These are phyloP conservation scores for Odontocolon sp. DNA, from an alignment of 2,888 invertebrate genomes.

Conservation along the genomic window DNA sequence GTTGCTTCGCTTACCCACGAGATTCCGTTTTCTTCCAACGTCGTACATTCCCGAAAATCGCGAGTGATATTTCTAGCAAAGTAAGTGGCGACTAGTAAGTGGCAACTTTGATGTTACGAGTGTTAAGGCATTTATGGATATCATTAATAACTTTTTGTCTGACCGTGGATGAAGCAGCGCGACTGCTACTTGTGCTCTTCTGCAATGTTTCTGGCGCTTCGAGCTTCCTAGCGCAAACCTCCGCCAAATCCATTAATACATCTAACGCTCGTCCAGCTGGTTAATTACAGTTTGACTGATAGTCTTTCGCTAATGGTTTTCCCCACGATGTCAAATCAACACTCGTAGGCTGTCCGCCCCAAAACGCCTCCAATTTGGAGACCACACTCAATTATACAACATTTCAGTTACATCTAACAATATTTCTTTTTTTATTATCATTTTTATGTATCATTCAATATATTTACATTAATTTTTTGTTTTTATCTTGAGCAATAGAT, in stretches of 20 bases:
- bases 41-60: conserved; percentile 33
- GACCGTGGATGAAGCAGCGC: conserved; percentile 4
- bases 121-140: conserved; percentile 66
- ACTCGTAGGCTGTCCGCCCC: not conserved
- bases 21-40: not conserved
- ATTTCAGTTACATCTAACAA: not conserved
- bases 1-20: not conserved
- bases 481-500: conserved; percentile 47
- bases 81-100: conserved; percentile 62
- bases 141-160: conserved; percentile 69
- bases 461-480: conserved; percentile 44
- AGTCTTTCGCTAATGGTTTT: conserved; percentile 58
- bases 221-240: conserved; percentile 22
- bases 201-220: conserved; percentile 23
- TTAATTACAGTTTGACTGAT: conserved; percentile 69
- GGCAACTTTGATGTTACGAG: conserved; percentile 65
- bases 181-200: not conserved
- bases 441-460: conserved; percentile 36
- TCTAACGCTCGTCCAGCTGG: conserved; percentile 63
- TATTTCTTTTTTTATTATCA: conserved; percentile 25
- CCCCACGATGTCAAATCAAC: conserved; percentile 27
- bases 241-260: conserved; percentile 64
- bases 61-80: conserved; percentile 60
- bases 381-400: not conserved
- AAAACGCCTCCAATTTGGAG: not conserved